Base-by-base conservation (phyloP, 2,797 vertebrate species). In the Phoebastria nigripes region DNA sequence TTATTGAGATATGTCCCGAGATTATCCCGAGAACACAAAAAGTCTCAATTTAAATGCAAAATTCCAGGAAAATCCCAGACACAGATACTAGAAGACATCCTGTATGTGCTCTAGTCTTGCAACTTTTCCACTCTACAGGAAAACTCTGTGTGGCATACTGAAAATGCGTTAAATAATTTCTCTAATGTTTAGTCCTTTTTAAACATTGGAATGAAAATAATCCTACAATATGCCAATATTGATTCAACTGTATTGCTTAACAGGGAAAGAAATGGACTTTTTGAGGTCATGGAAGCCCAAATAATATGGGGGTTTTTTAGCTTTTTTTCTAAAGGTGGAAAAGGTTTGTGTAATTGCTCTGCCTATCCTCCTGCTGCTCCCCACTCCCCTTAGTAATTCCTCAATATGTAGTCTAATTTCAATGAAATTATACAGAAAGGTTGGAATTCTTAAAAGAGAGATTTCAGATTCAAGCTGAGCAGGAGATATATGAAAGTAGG, bases 331-430 rank as follows among this genome's bases (percentile, higher is more conserved):
- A 42, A 37, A 87, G 24, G 35, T 91, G 21, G 66, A 87, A 73
- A 95, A 51, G 33, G 3, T 21, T 72, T 92, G 14, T 82, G 70
- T 49, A 89, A 89, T 76, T 92, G 25, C n/a, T 92, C 46, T 90
- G 62, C 46, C 39, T 92, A 24, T 85, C 26, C 21, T 66, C n/a
- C 39, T 77, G 51, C 63, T 72, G 52, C 55, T 92, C 44, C 42
- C 18, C 26, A 33, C 13, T 78, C 18, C 58, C 51, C 28, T 62
- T 79, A 72, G 22, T 55, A 92, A 82, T 72, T 89, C 78, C 47
- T 92, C 59, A 89, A 70, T 80, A 77, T 25, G 26, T 78, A 89
- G 31, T 86, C 56, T 78, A 78, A 92, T 90, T 94, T 94, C 70
- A 89, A 4, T 80, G 26, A 73, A 87, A 95, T 85, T 56, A 80